These are phyloP conservation scores for Poecile montanus DNA, from an alignment of 2,797 vertebrate genomes.

Conservation along the genomic window DNA sequence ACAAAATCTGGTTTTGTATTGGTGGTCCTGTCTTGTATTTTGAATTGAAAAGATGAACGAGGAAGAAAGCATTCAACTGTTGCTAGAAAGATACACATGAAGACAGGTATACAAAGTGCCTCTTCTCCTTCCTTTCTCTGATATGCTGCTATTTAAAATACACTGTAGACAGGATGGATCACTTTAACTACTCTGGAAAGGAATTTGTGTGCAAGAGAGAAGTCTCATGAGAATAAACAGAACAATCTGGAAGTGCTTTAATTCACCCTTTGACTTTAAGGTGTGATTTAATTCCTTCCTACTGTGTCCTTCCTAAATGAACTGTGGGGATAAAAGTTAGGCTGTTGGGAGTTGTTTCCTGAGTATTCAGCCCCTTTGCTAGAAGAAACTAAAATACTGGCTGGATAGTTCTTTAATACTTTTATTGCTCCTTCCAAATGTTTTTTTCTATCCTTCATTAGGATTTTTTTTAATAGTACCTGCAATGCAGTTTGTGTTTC, in stretches of 20 bases:
- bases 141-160: background rate
- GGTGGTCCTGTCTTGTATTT: background rate
- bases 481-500: background rate
- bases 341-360: background rate
- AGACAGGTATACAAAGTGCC: background rate
- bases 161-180: background rate
- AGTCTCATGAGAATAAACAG: slow-evolving; percentile 23
- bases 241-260: slow-evolving; percentile 39
- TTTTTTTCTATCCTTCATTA: background rate
- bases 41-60: background rate
- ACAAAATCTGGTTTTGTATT: background rate
- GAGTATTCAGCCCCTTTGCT: background rate
- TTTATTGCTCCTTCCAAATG: background rate
- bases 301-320: background rate
- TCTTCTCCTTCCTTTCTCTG: background rate
- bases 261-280: slow-evolving; percentile 15
- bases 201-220: background rate
- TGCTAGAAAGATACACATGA: background rate
- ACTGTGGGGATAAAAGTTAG: background rate
- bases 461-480: background rate
- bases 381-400: background rate
- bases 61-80: background rate
- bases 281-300: slow-evolving; percentile 27
- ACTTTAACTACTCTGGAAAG: background rate
- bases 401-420: background rate